A percentile compares a stretch with the other conserved stretches of the same genome.
These are phyloP conservation scores for Orthosia gothica DNA, from an alignment of 2,888 invertebrate genomes.

Conservation along the genomic window DNA sequence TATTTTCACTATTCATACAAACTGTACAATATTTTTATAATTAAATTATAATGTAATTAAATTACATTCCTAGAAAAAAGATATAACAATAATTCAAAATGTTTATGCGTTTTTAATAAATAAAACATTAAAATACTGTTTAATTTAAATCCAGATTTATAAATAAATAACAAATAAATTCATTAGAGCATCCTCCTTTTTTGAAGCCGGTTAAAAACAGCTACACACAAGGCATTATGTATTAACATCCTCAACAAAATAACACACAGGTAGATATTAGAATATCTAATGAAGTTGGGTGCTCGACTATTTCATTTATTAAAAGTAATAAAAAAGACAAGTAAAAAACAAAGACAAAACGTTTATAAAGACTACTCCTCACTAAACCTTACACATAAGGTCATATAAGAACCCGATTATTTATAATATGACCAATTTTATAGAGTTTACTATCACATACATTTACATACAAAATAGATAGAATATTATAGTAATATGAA, in stretches of 20 bases:
- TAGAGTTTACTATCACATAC: conserved; percentile 65
- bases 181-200: neutral
- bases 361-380: conserved; percentile 25
- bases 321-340: conserved; percentile 28
- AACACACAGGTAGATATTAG: neutral
- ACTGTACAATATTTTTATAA: conserved; percentile 35
- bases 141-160: conserved; percentile 15
- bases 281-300: conserved; percentile 50
- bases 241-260: conserved; percentile 13
- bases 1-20: conserved; percentile 31
- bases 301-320: conserved; percentile 57
- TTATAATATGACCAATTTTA: conserved; percentile 58
- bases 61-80: conserved; percentile 39
- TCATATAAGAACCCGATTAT: conserved; percentile 55
- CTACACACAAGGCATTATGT: conserved; percentile 6
- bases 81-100: conserved; percentile 31
- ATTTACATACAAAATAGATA: conserved; percentile 71
- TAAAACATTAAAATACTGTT: conserved; percentile 34
- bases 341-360: conserved; percentile 33
- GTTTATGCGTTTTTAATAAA: conserved; percentile 16
- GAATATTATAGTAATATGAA: conserved; percentile 58
- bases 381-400: conserved; percentile 23
- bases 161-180: conserved; percentile 16
- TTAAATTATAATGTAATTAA: conserved; percentile 46
- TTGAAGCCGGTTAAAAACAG: neutral